Conservation (phyloP, 2,113 vertebrate species). For the Toxotes jaculatrix region DNA sequence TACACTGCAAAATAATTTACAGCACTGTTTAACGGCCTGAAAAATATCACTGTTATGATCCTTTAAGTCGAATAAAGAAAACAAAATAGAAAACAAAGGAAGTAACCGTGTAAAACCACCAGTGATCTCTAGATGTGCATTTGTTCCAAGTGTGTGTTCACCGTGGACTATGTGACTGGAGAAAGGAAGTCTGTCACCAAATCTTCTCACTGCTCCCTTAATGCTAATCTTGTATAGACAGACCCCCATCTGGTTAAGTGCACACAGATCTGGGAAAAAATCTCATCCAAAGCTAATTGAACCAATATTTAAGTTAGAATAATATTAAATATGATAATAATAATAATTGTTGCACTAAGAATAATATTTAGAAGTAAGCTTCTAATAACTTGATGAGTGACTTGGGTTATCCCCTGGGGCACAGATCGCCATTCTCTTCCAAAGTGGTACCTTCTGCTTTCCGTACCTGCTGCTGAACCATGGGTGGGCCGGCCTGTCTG, state of each 20-base stretch:
- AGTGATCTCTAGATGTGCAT: too few relatives aligned
- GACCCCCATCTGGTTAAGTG: not conserved
- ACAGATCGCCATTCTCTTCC: not conserved
- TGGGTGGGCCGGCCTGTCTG: conserved; percentile 87
- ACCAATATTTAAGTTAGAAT: too few relatives aligned
- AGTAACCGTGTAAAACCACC: too few relatives aligned
- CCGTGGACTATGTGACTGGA: too few relatives aligned
- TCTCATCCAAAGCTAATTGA: not conserved
- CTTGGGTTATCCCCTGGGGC: not conserved
- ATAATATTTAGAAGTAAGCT: not conserved
- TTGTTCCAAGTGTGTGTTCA: not conserved
- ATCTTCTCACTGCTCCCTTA: not conserved
- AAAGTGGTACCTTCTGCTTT: not conserved
- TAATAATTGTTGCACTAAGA: too few relatives aligned
- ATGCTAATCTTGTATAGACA: not conserved
- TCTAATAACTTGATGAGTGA: not conserved
- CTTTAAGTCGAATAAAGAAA: not conserved
- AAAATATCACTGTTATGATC: not conserved
- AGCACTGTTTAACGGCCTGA: not conserved
- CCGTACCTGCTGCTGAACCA: conserved; percentile 93
- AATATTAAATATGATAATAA: too few relatives aligned
- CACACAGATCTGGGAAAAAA: not conserved
- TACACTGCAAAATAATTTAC: not conserved
- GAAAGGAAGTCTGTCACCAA: not conserved
- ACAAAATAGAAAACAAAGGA: not conserved